phyloP scores from a whole-genome alignment of 2,797 vertebrate genomes.

The Channallabes apus region DNA sequence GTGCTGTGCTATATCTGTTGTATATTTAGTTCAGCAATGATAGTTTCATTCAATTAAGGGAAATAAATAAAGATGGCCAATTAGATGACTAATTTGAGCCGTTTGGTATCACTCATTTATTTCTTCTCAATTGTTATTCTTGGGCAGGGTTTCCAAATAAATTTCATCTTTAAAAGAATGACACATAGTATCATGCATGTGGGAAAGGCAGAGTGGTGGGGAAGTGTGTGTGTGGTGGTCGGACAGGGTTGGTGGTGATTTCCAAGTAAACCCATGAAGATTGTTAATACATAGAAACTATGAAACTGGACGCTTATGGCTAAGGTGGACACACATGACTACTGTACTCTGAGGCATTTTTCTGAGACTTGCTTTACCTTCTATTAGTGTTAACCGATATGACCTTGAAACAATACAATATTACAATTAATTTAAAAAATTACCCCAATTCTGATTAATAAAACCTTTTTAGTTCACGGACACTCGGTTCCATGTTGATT shows the following conservation, averaged over 20 bases:
- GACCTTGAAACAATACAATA: too few species aligned
- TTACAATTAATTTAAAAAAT: too few species aligned
- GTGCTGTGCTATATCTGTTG: not conserved
- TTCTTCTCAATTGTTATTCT: not conserved
- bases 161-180: not conserved
- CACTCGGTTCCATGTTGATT: too few species aligned
- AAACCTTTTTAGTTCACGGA: too few species aligned
- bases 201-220: not conserved
- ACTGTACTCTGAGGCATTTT: too few species aligned
- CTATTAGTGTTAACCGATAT: too few species aligned
- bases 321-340: not conserved
- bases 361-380: not conserved
- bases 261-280: too few species aligned
- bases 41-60: not conserved
- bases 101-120: not conserved
- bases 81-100: not conserved
- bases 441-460: too few species aligned
- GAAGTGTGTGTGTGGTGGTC: too few species aligned
- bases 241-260: too few species aligned
- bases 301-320: not conserved
- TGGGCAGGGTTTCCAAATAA: not conserved
- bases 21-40: not conserved
- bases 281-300: not conserved
- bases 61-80: not conserved
- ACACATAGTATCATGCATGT: not conserved